Evolutionary conservation across 2,113 vertebrate species (phyloP).

Genomic region (Actinemys pallida): DNA sequence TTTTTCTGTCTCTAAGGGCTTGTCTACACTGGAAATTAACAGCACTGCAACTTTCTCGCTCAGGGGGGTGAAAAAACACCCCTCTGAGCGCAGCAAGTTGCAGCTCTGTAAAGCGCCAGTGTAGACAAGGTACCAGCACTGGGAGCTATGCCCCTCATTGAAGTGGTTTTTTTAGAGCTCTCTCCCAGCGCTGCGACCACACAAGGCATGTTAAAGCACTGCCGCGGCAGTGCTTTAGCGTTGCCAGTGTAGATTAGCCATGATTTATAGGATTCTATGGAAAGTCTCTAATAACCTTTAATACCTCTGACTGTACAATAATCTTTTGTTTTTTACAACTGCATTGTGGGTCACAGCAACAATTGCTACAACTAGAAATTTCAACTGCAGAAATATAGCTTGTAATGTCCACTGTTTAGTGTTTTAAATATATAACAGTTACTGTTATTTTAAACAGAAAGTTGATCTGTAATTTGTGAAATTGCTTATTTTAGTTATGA

Average conservation of each 20-base stretch:
- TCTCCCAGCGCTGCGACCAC: no score
- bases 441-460: neutral
- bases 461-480: slow-evolving; percentile 31
- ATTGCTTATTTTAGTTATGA: slow-evolving; percentile 52
- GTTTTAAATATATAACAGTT: neutral
- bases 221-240: no score
- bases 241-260: no score
- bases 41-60: no score
- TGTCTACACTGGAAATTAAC: no score
- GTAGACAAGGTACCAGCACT: no score
- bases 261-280: slow-evolving; percentile 25
- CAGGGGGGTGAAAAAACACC: no score
- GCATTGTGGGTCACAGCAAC: neutral
- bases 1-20: neutral
- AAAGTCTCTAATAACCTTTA: neutral
- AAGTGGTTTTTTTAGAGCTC: no score
- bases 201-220: no score
- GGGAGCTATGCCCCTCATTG: no score
- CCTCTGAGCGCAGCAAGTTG: no score
- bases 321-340: neutral
- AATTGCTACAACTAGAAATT: slow-evolving; percentile 7
- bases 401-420: neutral
- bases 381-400: neutral
- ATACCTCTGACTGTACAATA: neutral
- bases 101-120: no score